Percentiles rank a stretch among this genome's conserved stretches.
Conservation (phyloP, 1,140 invertebrate genomes). For the Ephestia elutella region DNA sequence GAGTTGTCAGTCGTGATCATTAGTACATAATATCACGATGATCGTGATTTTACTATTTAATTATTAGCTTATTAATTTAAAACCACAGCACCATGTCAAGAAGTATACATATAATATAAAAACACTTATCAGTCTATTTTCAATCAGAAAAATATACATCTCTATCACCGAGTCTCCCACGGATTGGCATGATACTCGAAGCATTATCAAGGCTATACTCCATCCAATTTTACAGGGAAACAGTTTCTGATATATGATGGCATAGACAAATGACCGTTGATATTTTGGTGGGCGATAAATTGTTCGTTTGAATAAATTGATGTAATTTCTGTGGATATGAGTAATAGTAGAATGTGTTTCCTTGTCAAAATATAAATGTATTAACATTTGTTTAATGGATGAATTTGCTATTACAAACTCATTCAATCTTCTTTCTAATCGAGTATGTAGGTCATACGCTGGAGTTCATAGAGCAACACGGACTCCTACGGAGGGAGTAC, state of each 20-base stretch:
- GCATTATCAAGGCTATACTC: neutral
- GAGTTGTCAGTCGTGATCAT: no score
- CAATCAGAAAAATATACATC: neutral
- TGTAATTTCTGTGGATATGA: neutral
- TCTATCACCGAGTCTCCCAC: neutral
- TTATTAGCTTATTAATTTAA: no score
- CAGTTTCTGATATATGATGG: neutral
- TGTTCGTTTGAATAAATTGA: neutral
- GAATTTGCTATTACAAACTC: no score
- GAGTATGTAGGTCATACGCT: no score
- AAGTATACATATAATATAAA: no score
- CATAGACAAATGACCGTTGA: neutral
- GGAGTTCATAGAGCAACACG: no score
- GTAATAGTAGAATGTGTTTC: neutral
- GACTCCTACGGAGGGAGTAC: no score
- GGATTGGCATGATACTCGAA: neutral
- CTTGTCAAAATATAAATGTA: neutral
- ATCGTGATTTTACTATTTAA: no score
- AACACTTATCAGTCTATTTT: no score
- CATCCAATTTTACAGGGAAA: conserved; percentile 1
- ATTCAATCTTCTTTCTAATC: no score
- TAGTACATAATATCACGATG: no score
- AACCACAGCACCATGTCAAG: no score
- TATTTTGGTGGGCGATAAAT: neutral
- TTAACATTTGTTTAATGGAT: neutral